These are phyloP conservation scores for Otolemur crassicaudatus DNA, from an alignment of 2,797 vertebrate species.

Conservation along the genomic window DNA sequence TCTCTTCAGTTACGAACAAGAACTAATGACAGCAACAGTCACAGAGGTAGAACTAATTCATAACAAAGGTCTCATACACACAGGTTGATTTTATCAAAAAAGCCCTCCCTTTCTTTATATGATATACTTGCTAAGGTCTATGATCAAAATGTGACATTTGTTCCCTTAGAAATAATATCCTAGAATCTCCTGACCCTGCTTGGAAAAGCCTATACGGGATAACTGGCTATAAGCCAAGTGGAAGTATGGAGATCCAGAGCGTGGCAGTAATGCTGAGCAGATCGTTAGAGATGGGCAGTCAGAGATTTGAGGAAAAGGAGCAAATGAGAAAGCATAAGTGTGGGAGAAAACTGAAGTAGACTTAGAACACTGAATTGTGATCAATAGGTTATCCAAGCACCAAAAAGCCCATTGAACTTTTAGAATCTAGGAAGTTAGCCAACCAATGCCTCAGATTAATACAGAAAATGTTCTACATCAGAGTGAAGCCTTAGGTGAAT, in stretches of 20 bases:
- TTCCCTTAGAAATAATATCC: neutral
- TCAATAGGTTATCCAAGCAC: slow-evolving; percentile 10
- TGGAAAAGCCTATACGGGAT: neutral
- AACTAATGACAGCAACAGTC: neutral
- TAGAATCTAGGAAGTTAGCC: neutral
- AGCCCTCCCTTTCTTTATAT: neutral
- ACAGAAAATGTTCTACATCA: neutral
- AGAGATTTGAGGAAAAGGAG: neutral
- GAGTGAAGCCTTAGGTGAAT: slow-evolving; percentile 2
- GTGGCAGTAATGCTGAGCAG: neutral
- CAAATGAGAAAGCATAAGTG: neutral
- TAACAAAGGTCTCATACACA: neutral
- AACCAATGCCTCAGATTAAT: slow-evolving; percentile 36
- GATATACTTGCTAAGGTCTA: neutral
- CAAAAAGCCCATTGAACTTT: neutral
- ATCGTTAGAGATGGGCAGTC: neutral
- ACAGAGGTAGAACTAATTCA: neutral
- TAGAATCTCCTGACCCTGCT: neutral
- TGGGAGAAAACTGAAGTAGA: neutral
- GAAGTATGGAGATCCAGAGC: neutral
- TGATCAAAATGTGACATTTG: neutral
- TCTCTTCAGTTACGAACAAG: neutral
- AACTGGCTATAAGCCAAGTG: neutral
- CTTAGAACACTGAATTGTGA: neutral
- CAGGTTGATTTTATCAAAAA: neutral